A percentile compares a stretch with the other conserved stretches of the same genome.
These are phyloP conservation scores for Falco cherrug DNA, from an alignment of 2,797 vertebrate species.

Conservation along the genomic window DNA sequence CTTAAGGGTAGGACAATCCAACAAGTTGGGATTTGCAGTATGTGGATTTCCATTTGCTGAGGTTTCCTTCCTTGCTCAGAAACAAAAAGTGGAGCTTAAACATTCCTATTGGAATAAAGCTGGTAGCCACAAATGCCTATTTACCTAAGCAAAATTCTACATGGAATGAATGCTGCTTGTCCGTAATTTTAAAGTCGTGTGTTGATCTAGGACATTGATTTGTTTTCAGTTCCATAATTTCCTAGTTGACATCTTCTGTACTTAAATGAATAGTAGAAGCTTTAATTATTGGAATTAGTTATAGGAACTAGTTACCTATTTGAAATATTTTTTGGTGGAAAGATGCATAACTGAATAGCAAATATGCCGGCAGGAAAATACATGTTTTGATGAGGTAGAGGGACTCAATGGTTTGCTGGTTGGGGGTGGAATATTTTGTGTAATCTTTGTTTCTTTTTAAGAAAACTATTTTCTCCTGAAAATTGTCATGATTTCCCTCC, in stretches of 20 bases:
- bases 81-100: background rate
- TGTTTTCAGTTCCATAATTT: background rate
- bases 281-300: background rate
- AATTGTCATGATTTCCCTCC: background rate
- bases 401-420: background rate
- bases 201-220: background rate
- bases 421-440: background rate
- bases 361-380: background rate
- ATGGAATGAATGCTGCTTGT: background rate
- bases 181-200: background rate
- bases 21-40: background rate
- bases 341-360: background rate
- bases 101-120: background rate
- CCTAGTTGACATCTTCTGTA: background rate
- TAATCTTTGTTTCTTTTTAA: background rate
- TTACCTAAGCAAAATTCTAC: background rate
- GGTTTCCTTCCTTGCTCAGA: background rate
- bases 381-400: background rate
- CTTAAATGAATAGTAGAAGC: background rate
- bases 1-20: background rate
- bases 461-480: background rate
- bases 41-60: background rate
- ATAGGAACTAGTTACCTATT: background rate
- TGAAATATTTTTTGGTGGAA: background rate
- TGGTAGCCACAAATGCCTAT: background rate